A percentile compares a stretch with the other conserved stretches of the same genome.
Conservation (phyloP, 2,797 vertebrate species). For the Pogonophryne albipinna region DNA sequence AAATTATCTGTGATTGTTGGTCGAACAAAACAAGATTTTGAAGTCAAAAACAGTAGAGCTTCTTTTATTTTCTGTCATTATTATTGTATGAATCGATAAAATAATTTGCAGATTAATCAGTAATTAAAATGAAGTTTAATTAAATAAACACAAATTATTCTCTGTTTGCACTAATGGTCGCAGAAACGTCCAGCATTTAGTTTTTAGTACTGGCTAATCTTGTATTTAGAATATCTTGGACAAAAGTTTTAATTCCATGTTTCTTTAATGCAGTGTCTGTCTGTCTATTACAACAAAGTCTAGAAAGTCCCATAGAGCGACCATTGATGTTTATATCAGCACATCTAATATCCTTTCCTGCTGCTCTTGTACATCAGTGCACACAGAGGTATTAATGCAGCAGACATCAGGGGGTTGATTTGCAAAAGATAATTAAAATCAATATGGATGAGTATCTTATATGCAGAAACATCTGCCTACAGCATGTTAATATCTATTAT, state of each 20-base stretch:
- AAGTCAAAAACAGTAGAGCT: no score
- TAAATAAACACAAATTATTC: no score
- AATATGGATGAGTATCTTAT: background rate
- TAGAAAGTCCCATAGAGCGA: background rate
- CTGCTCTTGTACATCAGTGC: slow-evolving; percentile 19
- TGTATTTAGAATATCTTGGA: background rate
- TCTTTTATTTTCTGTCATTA: no score
- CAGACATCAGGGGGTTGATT: slow-evolving; percentile 23
- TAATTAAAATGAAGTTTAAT: no score
- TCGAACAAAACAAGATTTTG: no score
- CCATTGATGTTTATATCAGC: slow-evolving; percentile 21
- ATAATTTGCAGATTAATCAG: no score
- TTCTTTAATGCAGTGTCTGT: background rate
- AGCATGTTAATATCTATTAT: background rate
- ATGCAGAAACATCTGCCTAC: background rate
- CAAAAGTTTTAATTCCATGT: background rate
- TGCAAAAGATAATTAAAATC: slow-evolving; percentile 25
- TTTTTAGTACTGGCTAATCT: background rate
- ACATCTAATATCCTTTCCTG: slow-evolving; percentile 24
- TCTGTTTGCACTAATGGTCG: no score
- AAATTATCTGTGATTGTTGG: background rate
- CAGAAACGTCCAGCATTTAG: background rate
- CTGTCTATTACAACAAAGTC: background rate
- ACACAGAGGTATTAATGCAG: slow-evolving; percentile 14
- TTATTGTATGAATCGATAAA: no score